Percentiles rank a stretch among this genome's conserved stretches.
Evolutionary conservation across 2,888 invertebrate genomes (phyloP).

Genomic region (Ophion slaviceki): DNA sequence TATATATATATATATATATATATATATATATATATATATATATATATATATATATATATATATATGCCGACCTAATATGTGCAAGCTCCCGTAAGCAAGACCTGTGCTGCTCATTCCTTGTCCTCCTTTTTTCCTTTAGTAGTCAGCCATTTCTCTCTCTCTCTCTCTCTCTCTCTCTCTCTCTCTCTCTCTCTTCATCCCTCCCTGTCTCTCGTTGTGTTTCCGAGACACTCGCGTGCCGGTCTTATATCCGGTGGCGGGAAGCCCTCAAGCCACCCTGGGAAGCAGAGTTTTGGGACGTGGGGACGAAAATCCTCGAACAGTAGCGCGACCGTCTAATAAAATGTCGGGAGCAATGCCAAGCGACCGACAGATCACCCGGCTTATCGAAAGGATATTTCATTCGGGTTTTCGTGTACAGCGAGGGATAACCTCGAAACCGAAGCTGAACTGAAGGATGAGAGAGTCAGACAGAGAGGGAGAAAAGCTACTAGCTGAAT

Average conservation of each 20-base stretch:
- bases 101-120: slow-evolving; percentile 36
- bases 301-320: slow-evolving; percentile 68
- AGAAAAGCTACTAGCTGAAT: background rate
- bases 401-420: slow-evolving; percentile 73
- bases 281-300: slow-evolving; percentile 58
- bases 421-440: slow-evolving; percentile 48
- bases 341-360: slow-evolving; percentile 82
- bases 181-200: slow-evolving; percentile 37
- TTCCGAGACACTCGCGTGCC: slow-evolving; percentile 51
- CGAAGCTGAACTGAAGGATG: slow-evolving; percentile 37
- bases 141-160: background rate
- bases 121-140: slow-evolving; percentile 9
- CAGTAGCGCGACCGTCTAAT: slow-evolving; percentile 76
- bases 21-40: slow-evolving; percentile 25
- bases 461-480: background rate
- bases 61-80: background rate
- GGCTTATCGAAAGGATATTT: slow-evolving; percentile 83
- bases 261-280: slow-evolving; percentile 51
- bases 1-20: slow-evolving; percentile 8
- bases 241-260: slow-evolving; percentile 51
- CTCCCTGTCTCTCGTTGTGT: slow-evolving; percentile 66
- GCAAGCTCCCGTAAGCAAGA: slow-evolving; percentile 35
- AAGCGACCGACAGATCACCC: slow-evolving; percentile 81
- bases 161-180: slow-evolving; percentile 1
- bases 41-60: slow-evolving; percentile 8